Evolutionary conservation across 2,113 vertebrate species (phyloP).

Genomic region (Gavia stellata): DNA sequence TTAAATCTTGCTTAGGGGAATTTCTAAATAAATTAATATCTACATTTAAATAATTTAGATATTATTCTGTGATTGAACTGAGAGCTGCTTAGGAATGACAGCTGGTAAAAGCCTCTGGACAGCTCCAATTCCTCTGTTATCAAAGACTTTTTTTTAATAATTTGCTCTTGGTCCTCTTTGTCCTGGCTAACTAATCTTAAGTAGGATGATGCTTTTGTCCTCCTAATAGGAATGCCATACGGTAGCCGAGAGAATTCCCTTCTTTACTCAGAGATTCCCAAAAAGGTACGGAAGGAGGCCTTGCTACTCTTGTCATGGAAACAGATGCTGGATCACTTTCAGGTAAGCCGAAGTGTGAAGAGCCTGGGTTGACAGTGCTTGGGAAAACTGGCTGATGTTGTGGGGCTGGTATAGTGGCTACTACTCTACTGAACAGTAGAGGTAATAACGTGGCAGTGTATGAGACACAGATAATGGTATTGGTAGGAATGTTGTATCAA

Average conservation of each 20-base stretch:
- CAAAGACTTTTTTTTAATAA: background rate
- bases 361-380: background rate
- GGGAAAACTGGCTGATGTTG: background rate
- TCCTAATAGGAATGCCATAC: conserved; percentile 87
- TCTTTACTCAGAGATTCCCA: conserved; percentile 96
- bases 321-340: conserved; percentile 98
- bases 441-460: accelerated
- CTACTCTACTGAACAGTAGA: background rate
- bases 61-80: background rate
- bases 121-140: background rate
- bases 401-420: background rate
- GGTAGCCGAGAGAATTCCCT: conserved; percentile 97
- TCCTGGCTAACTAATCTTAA: background rate
- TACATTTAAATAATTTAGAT: background rate
- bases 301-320: conserved; percentile 94
- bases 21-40: background rate
- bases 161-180: background rate
- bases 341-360: conserved; percentile 73
- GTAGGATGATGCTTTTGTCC: background rate
- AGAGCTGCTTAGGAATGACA: background rate
- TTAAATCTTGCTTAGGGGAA: background rate
- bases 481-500: background rate
- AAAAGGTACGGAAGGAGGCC: conserved; percentile 93
- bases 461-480: background rate
- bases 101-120: background rate